phyloP scores from a whole-genome alignment of 23 tunicate genomes.

The Botrylloides violaceus region DNA sequence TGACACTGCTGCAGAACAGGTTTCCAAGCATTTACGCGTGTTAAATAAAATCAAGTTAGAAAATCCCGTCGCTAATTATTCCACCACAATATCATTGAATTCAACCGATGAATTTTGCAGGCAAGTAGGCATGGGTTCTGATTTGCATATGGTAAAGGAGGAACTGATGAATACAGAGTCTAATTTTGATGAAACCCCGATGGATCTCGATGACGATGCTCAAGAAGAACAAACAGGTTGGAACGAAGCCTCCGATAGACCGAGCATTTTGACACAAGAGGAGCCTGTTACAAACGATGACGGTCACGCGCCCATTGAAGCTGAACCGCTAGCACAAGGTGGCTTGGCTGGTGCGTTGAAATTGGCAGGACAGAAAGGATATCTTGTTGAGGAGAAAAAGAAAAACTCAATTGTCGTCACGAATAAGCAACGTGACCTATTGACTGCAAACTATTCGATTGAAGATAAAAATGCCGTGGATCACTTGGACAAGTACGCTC shows the following conservation, averaged over 20 bases:
- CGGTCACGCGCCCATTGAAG: slow-evolving; percentile 77
- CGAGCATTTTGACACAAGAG: background rate
- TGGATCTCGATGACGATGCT: slow-evolving; percentile 64
- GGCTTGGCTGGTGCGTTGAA: slow-evolving; percentile 86
- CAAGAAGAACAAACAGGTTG: slow-evolving; percentile 32
- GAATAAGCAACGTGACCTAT: slow-evolving; percentile 35
- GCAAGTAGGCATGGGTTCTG: slow-evolving; percentile 33
- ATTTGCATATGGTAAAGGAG: background rate
- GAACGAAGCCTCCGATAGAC: slow-evolving; percentile 37
- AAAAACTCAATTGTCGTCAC: slow-evolving; percentile 55
- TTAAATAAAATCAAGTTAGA: slow-evolving; percentile 30
- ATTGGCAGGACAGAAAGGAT: slow-evolving; percentile 76
- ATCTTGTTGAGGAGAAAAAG: slow-evolving; percentile 41
- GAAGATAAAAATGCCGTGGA: slow-evolving; percentile 97
- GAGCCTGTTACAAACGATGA: slow-evolving; percentile 34
- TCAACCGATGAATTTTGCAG: slow-evolving; percentile 92
- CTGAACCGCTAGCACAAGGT: slow-evolving; percentile 76
- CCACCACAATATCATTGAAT: slow-evolving; percentile 58
- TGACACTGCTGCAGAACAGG: slow-evolving; percentile 59
- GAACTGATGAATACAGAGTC: background rate
- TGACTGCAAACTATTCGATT: slow-evolving; percentile 65
- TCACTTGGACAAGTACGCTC: slow-evolving; percentile 93
- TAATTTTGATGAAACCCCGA: slow-evolving; percentile 31
- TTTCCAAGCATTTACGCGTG: slow-evolving; percentile 38
- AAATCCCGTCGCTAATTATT: slow-evolving; percentile 58